Conservation (phyloP, 2,113 vertebrate genomes). For the Eira barbara region DNA sequence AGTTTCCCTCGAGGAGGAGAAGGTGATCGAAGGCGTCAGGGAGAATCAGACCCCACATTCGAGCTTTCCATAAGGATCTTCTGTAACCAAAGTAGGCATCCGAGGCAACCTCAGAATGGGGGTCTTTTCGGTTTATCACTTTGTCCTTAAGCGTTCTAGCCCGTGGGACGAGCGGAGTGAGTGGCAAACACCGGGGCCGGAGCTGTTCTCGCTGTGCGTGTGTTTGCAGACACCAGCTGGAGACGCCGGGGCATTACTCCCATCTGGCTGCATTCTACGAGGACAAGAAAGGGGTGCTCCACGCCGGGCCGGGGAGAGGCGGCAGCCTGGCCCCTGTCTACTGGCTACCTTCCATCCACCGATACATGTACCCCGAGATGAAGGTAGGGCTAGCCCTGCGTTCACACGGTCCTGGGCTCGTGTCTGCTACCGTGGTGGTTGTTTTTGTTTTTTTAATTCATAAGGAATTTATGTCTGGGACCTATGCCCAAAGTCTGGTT, state of each 20-base stretch:
- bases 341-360: slow-evolving; percentile 93
- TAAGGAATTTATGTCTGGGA: neutral
- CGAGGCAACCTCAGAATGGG: neutral
- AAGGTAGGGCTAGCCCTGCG: slow-evolving; percentile 84
- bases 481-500: neutral
- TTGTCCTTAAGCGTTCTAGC: neutral
- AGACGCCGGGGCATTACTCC: slow-evolving; percentile 95
- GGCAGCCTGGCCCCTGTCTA: slow-evolving; percentile 86
- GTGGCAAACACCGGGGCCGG: rapidly evolving
- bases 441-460: neutral
- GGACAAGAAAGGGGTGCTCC: slow-evolving; percentile 96
- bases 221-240: slow-evolving; percentile 91
- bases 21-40: rapidly evolving
- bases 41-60: neutral
- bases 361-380: slow-evolving; percentile 98
- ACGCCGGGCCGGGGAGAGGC: slow-evolving; percentile 84
- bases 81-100: neutral
- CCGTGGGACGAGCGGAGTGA: rapidly evolving
- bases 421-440: neutral
- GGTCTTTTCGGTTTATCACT: neutral
- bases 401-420: rapidly evolving
- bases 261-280: slow-evolving; percentile 98
- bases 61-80: neutral
- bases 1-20: neutral
- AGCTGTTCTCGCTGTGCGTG: neutral